Evolutionary conservation across 2,888 invertebrate genomes (phyloP), one percentile per base, ranked within the genome.

Genomic region (Eristalis tenax): DNA sequence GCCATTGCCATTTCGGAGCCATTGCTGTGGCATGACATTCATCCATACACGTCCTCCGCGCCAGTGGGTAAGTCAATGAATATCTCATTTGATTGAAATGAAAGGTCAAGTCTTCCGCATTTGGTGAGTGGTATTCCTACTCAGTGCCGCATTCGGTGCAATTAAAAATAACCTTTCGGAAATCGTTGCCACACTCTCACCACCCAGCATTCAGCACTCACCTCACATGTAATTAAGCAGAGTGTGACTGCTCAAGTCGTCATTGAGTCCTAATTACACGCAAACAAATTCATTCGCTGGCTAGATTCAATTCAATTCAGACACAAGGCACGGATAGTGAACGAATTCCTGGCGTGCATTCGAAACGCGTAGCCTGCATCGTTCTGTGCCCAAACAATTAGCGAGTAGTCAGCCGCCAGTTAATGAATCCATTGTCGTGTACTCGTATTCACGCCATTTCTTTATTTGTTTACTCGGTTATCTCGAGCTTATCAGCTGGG

Each of bases 361-460:
- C 43, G 43, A 15, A n/a, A 6, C 43, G 43, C 15, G 15, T 18
- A 50, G 50, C 50, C 50, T 26, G 13, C 23, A 13, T 22, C 11
- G 10, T n/a, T 4, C 32, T 57, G 65, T 57, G 32, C 65, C 26
- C 50, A 61, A 56, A 50, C 66, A 73, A 80, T 80, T 80, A 73
- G 73, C 43, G 59, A 73, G 28, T 13, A 38, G 38, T 38, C 79
- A 57, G 22, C 64, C 65, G 71, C 66, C 73, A 35, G 23, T 73
- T 80, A 80, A 80, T 63, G 28, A 73, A 73, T 38, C 23, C 61
- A 80, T 73, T 80, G 71, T 79, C n/a, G 59, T 43, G 50, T 61
- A 65, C 28, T 80, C 66, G 66, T 50, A 80, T 73, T 80, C 79
- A 73, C 79, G 79, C 57, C 79, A 80, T 73, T 80, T 80, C 40